phyloP scores from a whole-genome alignment of 2,113 vertebrate species.

The Elachura formosa region DNA sequence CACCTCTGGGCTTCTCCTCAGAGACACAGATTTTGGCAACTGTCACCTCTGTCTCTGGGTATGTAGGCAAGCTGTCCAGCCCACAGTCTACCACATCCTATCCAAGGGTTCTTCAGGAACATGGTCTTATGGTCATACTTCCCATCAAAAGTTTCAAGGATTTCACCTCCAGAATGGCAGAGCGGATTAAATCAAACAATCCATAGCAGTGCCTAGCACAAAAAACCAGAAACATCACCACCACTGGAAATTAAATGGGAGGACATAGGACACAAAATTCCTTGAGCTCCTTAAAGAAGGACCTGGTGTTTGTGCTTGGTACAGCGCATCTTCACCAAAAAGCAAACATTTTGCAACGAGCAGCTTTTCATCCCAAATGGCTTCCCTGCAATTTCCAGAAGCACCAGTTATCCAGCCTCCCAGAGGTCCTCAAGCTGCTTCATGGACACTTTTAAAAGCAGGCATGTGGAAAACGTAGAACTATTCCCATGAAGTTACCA shows the following conservation, averaged over 20 bases:
- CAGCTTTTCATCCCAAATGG: background rate
- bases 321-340: background rate
- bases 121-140: accelerated
- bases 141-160: background rate
- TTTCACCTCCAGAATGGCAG: background rate
- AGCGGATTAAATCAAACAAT: background rate
- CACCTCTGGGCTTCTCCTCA: background rate
- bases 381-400: background rate
- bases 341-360: background rate
- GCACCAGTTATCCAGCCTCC: background rate
- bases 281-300: background rate
- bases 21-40: background rate
- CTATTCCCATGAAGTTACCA: background rate
- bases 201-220: background rate
- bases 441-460: background rate
- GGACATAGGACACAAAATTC: background rate
- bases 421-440: background rate
- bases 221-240: background rate
- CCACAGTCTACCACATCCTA: background rate
- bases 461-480: background rate
- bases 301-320: background rate
- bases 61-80: background rate
- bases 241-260: background rate
- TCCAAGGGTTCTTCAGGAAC: background rate
- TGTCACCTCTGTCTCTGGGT: background rate